phyloP scores from a whole-genome alignment of 2,888 invertebrate genomes.

The Taenaris catops region DNA sequence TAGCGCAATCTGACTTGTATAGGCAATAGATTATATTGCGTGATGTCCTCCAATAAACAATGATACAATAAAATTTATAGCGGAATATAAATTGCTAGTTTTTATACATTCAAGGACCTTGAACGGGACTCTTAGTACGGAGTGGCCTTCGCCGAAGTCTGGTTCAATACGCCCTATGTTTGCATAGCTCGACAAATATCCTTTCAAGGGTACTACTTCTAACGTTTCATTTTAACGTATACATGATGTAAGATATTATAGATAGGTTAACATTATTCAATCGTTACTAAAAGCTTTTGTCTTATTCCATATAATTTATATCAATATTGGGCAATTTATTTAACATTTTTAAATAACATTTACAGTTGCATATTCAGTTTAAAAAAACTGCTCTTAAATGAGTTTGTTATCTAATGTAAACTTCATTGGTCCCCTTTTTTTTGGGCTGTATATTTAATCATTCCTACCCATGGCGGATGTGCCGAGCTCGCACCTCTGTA shows the following conservation, averaged over 20 bases:
- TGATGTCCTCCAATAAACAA: not conserved
- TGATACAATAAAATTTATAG: not conserved
- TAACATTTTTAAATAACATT: too few relatives aligned
- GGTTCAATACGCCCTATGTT: slow-evolving; percentile 55
- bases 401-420: too few relatives aligned
- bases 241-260: not conserved
- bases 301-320: too few relatives aligned
- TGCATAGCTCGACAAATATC: slow-evolving; percentile 38
- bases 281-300: too few relatives aligned
- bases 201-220: slow-evolving; percentile 53
- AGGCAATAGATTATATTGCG: slow-evolving; percentile 1
- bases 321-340: too few relatives aligned
- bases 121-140: slow-evolving; percentile 13
- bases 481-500: too few relatives aligned
- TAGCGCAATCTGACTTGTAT: slow-evolving; percentile 1
- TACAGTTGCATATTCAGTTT: too few relatives aligned
- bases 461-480: too few relatives aligned
- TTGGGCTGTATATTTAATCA: too few relatives aligned
- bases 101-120: slow-evolving; percentile 10
- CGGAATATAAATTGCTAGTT: not conserved
- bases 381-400: too few relatives aligned
- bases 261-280: too few relatives aligned
- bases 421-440: too few relatives aligned
- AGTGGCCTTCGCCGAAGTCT: slow-evolving; percentile 27
- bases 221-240: slow-evolving; percentile 25